Evolutionary conservation across 2,888 invertebrate genomes (phyloP).

Genomic region (Acleris holmiana): DNA sequence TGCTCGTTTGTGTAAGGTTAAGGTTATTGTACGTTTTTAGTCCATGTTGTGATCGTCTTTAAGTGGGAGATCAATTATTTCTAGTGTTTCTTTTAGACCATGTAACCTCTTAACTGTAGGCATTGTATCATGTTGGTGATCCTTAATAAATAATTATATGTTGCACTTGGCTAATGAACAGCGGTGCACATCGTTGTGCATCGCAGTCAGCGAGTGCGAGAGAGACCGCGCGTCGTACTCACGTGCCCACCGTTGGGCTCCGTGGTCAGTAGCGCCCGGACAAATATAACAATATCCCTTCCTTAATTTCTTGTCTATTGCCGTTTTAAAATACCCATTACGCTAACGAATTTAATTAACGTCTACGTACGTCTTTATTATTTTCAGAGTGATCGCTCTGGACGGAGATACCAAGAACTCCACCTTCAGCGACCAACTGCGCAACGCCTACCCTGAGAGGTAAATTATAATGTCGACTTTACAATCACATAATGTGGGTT

Average conservation of each 20-base stretch:
- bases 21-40: too few relatives aligned
- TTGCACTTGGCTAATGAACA: slow-evolving; percentile 7
- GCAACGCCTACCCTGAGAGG: slow-evolving; percentile 87
- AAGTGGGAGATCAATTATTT: too few relatives aligned
- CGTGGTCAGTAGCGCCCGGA: slow-evolving; percentile 38
- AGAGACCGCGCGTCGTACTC: slow-evolving; percentile 36
- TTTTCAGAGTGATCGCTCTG: slow-evolving; percentile 93
- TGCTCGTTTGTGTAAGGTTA: too few relatives aligned
- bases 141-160: too few relatives aligned
- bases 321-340: neutral
- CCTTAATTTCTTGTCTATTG: neutral
- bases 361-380: slow-evolving; percentile 11
- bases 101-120: too few relatives aligned
- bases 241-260: slow-evolving; percentile 24
- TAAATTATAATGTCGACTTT: slow-evolving; percentile 38
- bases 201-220: slow-evolving; percentile 30
- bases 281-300: neutral
- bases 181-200: slow-evolving; percentile 52
- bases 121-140: too few relatives aligned
- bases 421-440: slow-evolving; percentile 97
- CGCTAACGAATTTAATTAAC: neutral
- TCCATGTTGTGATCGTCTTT: too few relatives aligned
- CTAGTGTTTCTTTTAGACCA: too few relatives aligned
- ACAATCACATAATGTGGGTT: too few relatives aligned
- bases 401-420: slow-evolving; percentile 99